Conservation (phyloP, 2,797 vertebrate species). For the Australoheros facetus region DNA sequence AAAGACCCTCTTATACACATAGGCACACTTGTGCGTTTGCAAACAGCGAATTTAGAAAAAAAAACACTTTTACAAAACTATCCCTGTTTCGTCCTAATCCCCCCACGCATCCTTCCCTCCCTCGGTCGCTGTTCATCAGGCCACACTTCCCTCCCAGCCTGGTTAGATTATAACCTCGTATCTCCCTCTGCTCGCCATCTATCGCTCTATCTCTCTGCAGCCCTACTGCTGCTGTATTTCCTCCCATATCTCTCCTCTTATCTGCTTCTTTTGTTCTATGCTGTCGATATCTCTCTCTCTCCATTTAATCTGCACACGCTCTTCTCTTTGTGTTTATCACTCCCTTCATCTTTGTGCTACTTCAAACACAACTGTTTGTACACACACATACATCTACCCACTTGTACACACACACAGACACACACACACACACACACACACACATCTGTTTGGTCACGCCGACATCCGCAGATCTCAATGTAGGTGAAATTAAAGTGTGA, state of each 20-base stretch:
- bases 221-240: conserved; percentile 60
- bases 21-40: not conserved
- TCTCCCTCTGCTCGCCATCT: conserved; percentile 35
- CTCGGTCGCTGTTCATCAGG: conserved; percentile 25
- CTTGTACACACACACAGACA: conserved; percentile 11
- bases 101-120: conserved; percentile 8
- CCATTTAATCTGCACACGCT: conserved; percentile 70
- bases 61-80: conserved; percentile 39
- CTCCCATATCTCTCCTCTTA: conserved; percentile 61
- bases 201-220: conserved; percentile 50
- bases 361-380: conserved; percentile 51
- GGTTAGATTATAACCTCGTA: conserved; percentile 60
- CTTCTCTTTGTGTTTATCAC: conserved; percentile 65
- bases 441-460: conserved; percentile 65
- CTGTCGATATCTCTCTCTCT: conserved; percentile 66
- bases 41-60: conserved; percentile 11
- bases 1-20: conserved; percentile 5
- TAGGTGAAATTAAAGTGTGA: conserved; percentile 81
- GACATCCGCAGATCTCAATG: conserved; percentile 64
- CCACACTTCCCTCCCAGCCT: conserved; percentile 37
- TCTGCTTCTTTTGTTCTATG: conserved; percentile 72
- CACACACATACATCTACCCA: conserved; percentile 23
- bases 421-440: conserved; percentile 4
- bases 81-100: conserved; percentile 20
- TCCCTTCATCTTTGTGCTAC: conserved; percentile 66